Conservation (phyloP, 2,797 vertebrate genomes). For the Parauchenoglanis punctatus region DNA sequence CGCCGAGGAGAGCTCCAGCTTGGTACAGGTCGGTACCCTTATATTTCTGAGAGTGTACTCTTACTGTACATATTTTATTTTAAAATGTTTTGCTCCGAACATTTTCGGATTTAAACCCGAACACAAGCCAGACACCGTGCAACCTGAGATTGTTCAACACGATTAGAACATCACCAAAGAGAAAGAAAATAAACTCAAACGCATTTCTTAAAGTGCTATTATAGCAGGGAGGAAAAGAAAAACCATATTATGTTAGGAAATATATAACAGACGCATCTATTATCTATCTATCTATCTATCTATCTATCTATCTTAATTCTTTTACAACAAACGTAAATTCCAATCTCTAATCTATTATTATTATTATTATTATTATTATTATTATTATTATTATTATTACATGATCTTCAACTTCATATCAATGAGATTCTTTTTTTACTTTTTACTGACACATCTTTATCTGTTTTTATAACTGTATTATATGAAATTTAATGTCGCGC, state of each 20-base stretch:
- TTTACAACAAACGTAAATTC: background rate
- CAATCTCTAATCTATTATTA: background rate
- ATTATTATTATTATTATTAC: background rate
- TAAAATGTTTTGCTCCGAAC: background rate
- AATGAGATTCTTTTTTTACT: background rate
- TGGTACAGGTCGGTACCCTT: background rate
- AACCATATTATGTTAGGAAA: background rate
- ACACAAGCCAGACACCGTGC: background rate
- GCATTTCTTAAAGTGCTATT: background rate
- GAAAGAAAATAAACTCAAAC: background rate
- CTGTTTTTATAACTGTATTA: background rate
- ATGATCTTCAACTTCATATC: background rate
- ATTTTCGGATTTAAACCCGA: background rate
- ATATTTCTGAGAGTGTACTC: background rate
- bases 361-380: constrained; percentile 4
- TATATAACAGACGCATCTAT: background rate
- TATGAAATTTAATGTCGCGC: background rate
- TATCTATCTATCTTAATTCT: background rate
- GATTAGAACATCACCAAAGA: background rate
- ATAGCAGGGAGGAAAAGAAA: background rate
- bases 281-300: constrained; percentile 5
- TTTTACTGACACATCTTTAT: background rate
- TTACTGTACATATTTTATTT: background rate
- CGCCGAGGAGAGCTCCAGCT: background rate
- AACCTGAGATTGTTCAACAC: background rate